A percentile compares a stretch with the other conserved stretches of the same genome.
Evolutionary conservation across 1,140 invertebrate genomes (phyloP).

Genomic region (Triops cancriformis): DNA sequence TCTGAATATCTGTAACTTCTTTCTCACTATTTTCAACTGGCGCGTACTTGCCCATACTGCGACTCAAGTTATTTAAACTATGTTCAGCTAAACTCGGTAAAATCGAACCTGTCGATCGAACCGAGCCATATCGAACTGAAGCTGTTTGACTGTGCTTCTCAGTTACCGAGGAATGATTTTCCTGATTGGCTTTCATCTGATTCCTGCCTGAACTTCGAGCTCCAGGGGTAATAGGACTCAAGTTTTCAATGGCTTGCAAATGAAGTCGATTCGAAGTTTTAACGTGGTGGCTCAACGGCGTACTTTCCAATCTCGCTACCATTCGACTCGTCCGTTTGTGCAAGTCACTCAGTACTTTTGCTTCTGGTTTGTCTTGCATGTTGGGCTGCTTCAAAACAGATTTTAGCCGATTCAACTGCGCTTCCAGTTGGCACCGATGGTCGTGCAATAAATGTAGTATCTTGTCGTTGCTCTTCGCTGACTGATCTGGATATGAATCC

Average conservation of each 20-base stretch:
- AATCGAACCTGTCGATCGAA: not conserved
- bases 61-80: not conserved
- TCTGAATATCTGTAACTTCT: conserved; percentile 6
- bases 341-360: not conserved
- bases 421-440: conserved; percentile 46
- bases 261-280: not conserved
- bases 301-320: not conserved
- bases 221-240: not conserved
- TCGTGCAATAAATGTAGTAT: conserved; percentile 44
- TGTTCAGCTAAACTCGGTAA: not conserved
- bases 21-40: not conserved
- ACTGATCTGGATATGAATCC: conserved; percentile 33
- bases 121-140: not conserved
- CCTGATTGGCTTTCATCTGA: not conserved
- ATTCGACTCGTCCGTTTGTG: not conserved
- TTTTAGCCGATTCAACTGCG: conserved; percentile 51
- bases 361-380: not conserved
- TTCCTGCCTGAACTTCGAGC: not conserved
- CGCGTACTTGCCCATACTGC: not conserved
- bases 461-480: conserved; percentile 36
- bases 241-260: not conserved
- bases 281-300: not conserved
- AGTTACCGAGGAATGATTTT: not conserved
- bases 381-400: conserved; percentile 39
- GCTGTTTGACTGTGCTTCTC: not conserved